A percentile compares a stretch with the other conserved stretches of the same genome.
Conservation (phyloP, 2,888 invertebrate species). For the Agrochola lychnidis region DNA sequence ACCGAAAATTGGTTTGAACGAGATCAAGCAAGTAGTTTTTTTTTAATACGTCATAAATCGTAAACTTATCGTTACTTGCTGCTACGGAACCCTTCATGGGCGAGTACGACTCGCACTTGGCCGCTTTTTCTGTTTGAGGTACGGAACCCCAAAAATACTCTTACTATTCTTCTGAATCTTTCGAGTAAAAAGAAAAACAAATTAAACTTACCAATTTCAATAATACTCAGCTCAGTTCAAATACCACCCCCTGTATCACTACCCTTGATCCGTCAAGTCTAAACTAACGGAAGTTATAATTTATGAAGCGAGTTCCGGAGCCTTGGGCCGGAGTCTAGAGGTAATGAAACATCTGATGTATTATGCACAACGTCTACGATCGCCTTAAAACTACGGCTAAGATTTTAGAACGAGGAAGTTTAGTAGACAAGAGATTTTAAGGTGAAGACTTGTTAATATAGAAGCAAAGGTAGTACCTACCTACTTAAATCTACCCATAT, state of each 20-base stretch:
- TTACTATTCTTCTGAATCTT: background rate
- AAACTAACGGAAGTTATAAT: conserved; percentile 90
- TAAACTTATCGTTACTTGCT: no score
- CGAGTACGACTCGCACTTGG: no score
- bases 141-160: background rate
- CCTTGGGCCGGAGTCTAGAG: conserved; percentile 74
- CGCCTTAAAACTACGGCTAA: conserved; percentile 68
- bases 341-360: conserved; percentile 84
- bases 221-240: conserved; percentile 10
- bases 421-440: conserved; percentile 53
- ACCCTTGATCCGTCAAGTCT: conserved; percentile 77
- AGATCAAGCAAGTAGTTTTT: no score
- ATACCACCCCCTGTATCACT: conserved; percentile 72
- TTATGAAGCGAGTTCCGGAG: conserved; percentile 87
- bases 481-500: no score
- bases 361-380: conserved; percentile 85
- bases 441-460: conserved; percentile 17
- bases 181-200: background rate
- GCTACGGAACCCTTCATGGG: no score
- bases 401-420: conserved; percentile 56
- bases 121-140: no score
- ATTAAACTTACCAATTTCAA: background rate
- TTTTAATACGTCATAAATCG: no score
- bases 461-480: background rate
- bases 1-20: no score